Base-by-base conservation (phyloP, 2,888 invertebrate species). In the Drosophila niveifrons region DNA sequence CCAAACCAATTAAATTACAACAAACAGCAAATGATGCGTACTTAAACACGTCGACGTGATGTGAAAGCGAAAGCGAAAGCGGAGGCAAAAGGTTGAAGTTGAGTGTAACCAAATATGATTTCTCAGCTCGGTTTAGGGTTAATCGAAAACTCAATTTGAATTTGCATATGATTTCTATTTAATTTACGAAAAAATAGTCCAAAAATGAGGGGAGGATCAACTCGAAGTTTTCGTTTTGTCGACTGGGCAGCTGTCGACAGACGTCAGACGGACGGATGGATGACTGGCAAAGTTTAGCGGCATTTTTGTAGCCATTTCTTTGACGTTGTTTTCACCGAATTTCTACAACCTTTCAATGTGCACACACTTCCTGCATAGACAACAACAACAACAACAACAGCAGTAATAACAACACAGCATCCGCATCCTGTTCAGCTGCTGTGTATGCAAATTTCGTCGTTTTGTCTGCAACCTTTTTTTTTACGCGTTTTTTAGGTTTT, bases 151-250 rank as follows among this genome's bases (percentile, higher is more conserved):
- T 72, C 85, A 70, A 66, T 87, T 84, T 73, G 23, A 77, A 86
- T 86, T 89, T 89, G 89, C 89, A 86, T 86, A 89, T 89, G 80
- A 89, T 87, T 89, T 88, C 67, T 79, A 77, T 84, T 84, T 87
- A 76, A 88, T 78, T 85, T 82, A 31, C 50, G 39, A 69, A 61
- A 61, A 50, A 50, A 50, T 56, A 29, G 39, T 23, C 31, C 31
- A 62, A 73, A 71, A 68, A 78, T 47, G 17, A 78, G 50, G 75
- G 69, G 69, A 61, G 63, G 61, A 15, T 66, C 51, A 47, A 62
- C 52, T 57, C 28, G 13, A 41, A 62, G 66, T 58, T 28, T 31
- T 41, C 55, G 62, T 46, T 7, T 31, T 6, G n/a, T 47, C 41
- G 4, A n/a, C 48, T 59, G 72, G 72, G 55, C 85, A 76, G 86